Evolutionary conservation across 2,888 invertebrate genomes (phyloP).

Genomic region (Lasioglossum zephyrum): DNA sequence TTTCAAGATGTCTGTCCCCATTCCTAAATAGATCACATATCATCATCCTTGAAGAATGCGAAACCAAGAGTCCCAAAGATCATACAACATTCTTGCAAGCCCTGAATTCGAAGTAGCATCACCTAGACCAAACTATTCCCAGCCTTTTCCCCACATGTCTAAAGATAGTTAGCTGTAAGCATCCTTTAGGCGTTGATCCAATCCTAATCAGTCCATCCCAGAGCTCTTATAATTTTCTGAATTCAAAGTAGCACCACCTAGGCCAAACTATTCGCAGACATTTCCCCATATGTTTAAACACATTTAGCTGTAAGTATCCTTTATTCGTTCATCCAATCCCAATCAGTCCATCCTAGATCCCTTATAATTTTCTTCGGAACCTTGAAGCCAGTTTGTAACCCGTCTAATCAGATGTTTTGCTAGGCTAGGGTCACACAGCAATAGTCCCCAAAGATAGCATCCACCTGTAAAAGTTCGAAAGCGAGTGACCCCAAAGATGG

Average conservation of each 20-base stretch:
- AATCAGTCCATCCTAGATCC: background rate
- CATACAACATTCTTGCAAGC: background rate
- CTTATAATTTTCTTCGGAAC: background rate
- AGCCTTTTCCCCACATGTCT: no score
- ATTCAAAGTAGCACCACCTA: background rate
- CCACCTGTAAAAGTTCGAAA: background rate
- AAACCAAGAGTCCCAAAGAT: background rate
- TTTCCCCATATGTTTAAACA: no score
- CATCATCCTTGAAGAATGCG: background rate
- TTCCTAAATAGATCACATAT: no score
- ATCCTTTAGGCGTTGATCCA: no score
- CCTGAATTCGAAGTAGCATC: background rate
- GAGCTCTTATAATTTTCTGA: background rate
- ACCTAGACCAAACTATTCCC: no score
- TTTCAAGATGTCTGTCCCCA: no score
- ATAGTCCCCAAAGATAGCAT: background rate
- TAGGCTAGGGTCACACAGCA: background rate
- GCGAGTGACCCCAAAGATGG: constrained; percentile 10
- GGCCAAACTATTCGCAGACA: no score
- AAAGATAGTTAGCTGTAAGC: no score
- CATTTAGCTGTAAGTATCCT: no score
- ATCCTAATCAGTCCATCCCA: no score
- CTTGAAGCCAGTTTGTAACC: background rate
- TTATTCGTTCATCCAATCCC: no score
- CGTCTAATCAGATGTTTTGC: background rate